Percentiles rank a stretch among this genome's conserved stretches.
Evolutionary conservation across 30 jellyfish, hydroid and myxozoan species (phyloP).

Genomic region (Rhopilema esculentum): DNA sequence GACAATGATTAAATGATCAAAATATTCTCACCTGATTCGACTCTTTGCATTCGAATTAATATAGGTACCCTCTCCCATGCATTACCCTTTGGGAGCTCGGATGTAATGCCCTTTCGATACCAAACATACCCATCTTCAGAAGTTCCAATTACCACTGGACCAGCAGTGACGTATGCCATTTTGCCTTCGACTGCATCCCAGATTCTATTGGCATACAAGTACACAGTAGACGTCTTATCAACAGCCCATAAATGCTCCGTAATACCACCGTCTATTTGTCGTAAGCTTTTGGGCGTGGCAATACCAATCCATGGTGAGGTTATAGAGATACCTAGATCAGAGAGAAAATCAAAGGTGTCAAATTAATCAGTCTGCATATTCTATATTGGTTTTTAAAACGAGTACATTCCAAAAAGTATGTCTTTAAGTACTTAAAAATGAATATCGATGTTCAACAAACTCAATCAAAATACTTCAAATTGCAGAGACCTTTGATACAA

Average conservation of each 20-base stretch:
- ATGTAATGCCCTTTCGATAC: constrained; percentile 64
- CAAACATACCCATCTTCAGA: constrained; percentile 54
- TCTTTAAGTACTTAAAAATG: too few species aligned
- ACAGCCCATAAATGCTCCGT: constrained; percentile 81
- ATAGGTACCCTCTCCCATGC: constrained; percentile 44
- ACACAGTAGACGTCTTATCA: constrained; percentile 52
- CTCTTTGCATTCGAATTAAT: constrained; percentile 16
- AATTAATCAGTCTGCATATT: too few species aligned
- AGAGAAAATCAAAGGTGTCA: too few species aligned
- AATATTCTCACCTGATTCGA: constrained; percentile 60
- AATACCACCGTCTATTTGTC: constrained; percentile 83
- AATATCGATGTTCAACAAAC: too few species aligned
- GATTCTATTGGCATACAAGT: constrained; percentile 41
- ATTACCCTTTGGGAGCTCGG: constrained; percentile 56
- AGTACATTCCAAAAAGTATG: too few species aligned
- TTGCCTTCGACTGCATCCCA: constrained; percentile 75
- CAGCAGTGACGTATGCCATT: constrained; percentile 67
- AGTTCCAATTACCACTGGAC: constrained; percentile 67
- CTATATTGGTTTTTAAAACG: too few species aligned
- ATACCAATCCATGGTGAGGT: constrained; percentile 90
- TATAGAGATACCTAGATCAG: constrained; percentile 73
- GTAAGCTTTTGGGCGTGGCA: constrained; percentile 77
- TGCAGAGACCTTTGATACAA: too few species aligned
- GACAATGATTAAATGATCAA: background rate
- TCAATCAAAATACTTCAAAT: too few species aligned